Evolutionary conservation across 2,888 invertebrate species (phyloP).

Genomic region (Nomada flava): DNA sequence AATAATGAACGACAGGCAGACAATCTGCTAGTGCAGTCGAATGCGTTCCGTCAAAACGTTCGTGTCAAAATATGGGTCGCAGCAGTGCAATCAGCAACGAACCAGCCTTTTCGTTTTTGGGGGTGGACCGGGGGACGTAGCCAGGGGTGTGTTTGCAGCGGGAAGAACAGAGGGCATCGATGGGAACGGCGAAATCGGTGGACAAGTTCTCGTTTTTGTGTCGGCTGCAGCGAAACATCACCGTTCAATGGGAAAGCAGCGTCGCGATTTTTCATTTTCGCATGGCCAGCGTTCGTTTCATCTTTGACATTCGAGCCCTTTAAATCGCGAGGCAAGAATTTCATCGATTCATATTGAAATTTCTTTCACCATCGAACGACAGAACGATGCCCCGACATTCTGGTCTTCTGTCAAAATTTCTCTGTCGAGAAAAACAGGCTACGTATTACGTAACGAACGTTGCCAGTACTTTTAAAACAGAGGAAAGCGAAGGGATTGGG

Average conservation of each 20-base stretch:
- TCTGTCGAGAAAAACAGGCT: no score
- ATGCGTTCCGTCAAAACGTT: constrained; percentile 65
- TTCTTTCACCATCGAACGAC: no score
- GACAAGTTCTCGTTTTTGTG: constrained; percentile 62
- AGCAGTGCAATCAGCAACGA: constrained; percentile 67
- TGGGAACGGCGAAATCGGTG: constrained; percentile 45
- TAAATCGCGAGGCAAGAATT: neutral
- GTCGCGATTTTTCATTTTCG: constrained; percentile 60
- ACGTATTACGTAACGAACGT: neutral
- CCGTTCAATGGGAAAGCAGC: constrained; percentile 54
- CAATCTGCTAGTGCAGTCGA: constrained; percentile 42
- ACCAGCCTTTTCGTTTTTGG: constrained; percentile 60
- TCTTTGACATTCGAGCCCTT: neutral
- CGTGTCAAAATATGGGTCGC: constrained; percentile 71
- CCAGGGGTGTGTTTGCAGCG: constrained; percentile 33
- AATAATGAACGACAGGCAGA: constrained; percentile 42
- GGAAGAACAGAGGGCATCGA: constrained; percentile 1
- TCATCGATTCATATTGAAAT: neutral
- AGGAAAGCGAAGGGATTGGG: neutral
- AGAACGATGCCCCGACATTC: neutral
- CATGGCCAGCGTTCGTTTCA: constrained; percentile 13
- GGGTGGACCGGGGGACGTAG: constrained; percentile 16
- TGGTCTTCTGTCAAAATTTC: neutral
- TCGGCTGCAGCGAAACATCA: constrained; percentile 53
- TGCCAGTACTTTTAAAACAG: neutral